phyloP scores from a whole-genome alignment of 1,140 invertebrate species.

The Drosophila triauraria region DNA sequence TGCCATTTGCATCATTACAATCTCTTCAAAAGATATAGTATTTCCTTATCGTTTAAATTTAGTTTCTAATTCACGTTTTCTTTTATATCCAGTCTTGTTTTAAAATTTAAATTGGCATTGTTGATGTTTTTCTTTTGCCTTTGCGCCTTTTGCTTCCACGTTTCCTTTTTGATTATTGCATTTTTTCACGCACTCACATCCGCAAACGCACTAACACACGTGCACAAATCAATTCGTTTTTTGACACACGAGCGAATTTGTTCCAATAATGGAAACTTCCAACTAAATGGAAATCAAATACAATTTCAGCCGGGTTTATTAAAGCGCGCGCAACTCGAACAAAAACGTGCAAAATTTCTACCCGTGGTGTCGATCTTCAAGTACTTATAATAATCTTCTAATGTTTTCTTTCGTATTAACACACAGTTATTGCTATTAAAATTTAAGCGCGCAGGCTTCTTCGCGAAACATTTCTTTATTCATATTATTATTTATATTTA shows the following conservation, averaged over 20 bases:
- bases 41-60: constrained; percentile 14
- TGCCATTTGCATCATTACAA: constrained; percentile 24
- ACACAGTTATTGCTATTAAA: neutral
- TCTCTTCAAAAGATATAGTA: constrained; percentile 2
- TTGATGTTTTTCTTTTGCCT: constrained; percentile 43
- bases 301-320: constrained; percentile 10
- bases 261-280: constrained; percentile 16
- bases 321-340: constrained; percentile 1
- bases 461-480: neutral
- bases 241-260: constrained; percentile 33
- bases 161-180: constrained; percentile 59
- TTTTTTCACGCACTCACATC: constrained; percentile 65
- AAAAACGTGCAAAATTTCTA: constrained; percentile 1
- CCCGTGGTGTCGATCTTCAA: neutral
- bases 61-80: neutral
- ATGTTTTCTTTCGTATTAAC: neutral
- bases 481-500: neutral
- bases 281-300: constrained; percentile 37
- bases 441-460: neutral
- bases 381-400: neutral
- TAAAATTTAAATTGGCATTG: constrained; percentile 64
- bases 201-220: constrained; percentile 14
- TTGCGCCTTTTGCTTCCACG: constrained; percentile 30
- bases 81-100: constrained; percentile 25
- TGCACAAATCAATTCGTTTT: constrained; percentile 30